Evolutionary conservation across 2,113 vertebrate species (phyloP).

Genomic region (Grammomys dolichurus): DNA sequence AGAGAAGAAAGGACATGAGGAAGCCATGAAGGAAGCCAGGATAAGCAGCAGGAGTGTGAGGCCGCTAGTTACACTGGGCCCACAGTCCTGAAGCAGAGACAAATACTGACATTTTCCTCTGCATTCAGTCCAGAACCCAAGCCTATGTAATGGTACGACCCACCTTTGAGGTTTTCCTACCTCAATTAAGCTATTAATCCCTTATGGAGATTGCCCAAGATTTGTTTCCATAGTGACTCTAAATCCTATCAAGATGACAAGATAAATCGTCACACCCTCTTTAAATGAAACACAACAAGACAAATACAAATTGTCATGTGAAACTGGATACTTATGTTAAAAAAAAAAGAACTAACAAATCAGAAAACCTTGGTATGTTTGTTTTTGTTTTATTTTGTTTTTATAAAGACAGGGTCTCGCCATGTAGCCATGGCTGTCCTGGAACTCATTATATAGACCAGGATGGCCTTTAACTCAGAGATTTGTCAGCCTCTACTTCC

Average conservation of each 20-base stretch:
- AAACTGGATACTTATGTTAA: background rate
- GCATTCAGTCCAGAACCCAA: background rate
- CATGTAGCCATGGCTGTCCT: background rate
- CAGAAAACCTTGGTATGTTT: background rate
- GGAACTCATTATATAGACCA: background rate
- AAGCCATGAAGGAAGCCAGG: background rate
- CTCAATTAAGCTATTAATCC: background rate
- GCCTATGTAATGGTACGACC: background rate
- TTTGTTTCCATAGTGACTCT: background rate
- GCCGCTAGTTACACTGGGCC: background rate
- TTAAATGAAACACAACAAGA: background rate
- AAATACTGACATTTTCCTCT: background rate
- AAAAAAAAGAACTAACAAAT: background rate
- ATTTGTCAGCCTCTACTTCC: background rate
- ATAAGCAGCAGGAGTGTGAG: background rate
- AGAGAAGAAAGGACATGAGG: background rate
- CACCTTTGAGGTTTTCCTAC: background rate
- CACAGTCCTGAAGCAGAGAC: background rate
- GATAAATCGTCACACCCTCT: background rate
- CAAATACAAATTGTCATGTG: background rate
- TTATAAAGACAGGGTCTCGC: background rate
- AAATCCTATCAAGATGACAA: background rate
- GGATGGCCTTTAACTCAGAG: background rate
- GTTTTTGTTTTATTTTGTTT: background rate
- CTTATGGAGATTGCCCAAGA: background rate